Evolutionary conservation across 2,888 invertebrate genomes (phyloP).

Genomic region (Lacanobia oleracea): DNA sequence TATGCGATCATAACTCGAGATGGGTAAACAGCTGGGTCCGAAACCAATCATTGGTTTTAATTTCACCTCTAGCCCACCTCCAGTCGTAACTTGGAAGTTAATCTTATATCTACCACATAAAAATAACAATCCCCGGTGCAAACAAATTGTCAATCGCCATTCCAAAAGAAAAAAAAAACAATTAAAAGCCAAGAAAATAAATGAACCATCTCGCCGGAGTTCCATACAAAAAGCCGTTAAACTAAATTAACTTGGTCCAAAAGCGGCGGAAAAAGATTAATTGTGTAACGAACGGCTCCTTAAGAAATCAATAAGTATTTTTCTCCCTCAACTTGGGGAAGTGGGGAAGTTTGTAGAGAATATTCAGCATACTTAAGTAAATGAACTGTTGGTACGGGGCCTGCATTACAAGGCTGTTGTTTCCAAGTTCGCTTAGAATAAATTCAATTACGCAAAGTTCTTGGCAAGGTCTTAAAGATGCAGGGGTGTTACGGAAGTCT

Average conservation of each 20-base stretch:
- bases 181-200: slow-evolving; percentile 49
- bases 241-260: slow-evolving; percentile 54
- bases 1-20: too few species aligned
- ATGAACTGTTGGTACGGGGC: slow-evolving; percentile 62
- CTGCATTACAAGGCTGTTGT: slow-evolving; percentile 52
- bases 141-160: slow-evolving; percentile 13
- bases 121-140: background rate
- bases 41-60: background rate
- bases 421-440: slow-evolving; percentile 42
- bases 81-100: too few species aligned
- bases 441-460: slow-evolving; percentile 59
- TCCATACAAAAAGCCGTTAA: slow-evolving; percentile 44
- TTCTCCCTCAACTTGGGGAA: slow-evolving; percentile 42
- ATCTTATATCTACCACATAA: background rate
- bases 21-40: background rate
- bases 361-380: slow-evolving; percentile 69
- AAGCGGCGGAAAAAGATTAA: slow-evolving; percentile 59
- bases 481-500: slow-evolving; percentile 13
- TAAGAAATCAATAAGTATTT: slow-evolving; percentile 72
- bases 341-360: slow-evolving; percentile 50
- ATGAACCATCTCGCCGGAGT: slow-evolving; percentile 22
- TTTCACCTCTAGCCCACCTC: background rate
- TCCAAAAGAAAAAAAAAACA: slow-evolving; percentile 15
- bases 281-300: slow-evolving; percentile 46
- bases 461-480: slow-evolving; percentile 23